phyloP scores from a whole-genome alignment of 2,888 invertebrate genomes.

The Boloria euphrosyne region DNA sequence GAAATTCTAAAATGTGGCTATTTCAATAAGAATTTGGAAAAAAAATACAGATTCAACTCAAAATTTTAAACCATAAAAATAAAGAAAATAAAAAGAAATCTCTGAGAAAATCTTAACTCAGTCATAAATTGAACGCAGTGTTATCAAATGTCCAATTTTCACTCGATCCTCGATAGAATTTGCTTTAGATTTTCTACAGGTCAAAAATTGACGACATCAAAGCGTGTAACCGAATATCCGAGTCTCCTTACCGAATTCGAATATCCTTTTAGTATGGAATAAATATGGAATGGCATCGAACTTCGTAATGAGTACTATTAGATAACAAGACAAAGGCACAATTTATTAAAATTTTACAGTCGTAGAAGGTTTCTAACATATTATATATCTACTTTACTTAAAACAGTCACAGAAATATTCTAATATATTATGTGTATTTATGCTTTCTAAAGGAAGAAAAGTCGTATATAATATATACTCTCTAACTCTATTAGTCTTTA shows the following conservation, averaged over 20 bases:
- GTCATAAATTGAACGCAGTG: constrained; percentile 14
- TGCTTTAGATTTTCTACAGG: constrained; percentile 17
- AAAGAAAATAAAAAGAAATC: neutral
- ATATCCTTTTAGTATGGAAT: constrained; percentile 19
- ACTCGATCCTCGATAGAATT: constrained; percentile 21
- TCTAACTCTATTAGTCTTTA: too few relatives aligned
- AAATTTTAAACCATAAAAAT: too few relatives aligned
- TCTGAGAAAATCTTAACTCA: neutral
- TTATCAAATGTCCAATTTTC: constrained; percentile 30
- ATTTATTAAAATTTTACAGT: neutral
- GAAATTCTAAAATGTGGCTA: too few relatives aligned
- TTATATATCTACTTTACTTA: neutral
- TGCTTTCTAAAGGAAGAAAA: neutral
- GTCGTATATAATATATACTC: too few relatives aligned
- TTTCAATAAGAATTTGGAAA: too few relatives aligned
- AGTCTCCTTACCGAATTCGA: neutral
- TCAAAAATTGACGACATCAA: constrained; percentile 36
- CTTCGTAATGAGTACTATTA: constrained; percentile 16
- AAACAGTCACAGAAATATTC: too few relatives aligned
- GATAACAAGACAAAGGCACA: neutral
- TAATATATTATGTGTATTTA: too few relatives aligned
- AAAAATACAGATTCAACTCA: too few relatives aligned
- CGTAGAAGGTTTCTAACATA: too few relatives aligned
- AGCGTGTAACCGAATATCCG: constrained; percentile 37
- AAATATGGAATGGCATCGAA: constrained; percentile 23